Evolutionary conservation across 1,140 invertebrate species (phyloP), one percentile per base, ranked within the genome.

Genomic region (Macrobrachium nipponense): DNA sequence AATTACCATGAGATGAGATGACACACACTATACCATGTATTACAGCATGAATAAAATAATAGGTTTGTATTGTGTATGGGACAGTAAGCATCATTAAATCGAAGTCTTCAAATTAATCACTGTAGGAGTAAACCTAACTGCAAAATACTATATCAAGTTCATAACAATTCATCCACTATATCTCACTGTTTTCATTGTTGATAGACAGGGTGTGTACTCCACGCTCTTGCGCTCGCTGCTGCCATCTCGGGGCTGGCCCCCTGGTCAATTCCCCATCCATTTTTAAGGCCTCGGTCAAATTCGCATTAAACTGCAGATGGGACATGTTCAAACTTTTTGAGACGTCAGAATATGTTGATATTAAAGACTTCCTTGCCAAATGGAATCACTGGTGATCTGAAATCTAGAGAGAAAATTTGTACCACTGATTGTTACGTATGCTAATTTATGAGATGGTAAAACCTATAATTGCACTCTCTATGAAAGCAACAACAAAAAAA

Each of bases 191-290:
- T 36, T 87, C 86, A 66, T 78, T 82, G 27, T 58, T 82, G 23
- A 87, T 75, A 20, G 62, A 62, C n/a, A 89, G 82, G 7, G 44
- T 20, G 10, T 75, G 44, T 27, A 89, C 61, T 8, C 88, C 88
- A n/a, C 85, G 86, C 27, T 89, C 88, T 66, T 79, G 79, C 4
- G 88, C 88, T 64, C 87, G 87, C 27, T 82, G 66, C 62, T 89
- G 88, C 88, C 88, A 89, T n/a, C 88, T 60, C 1, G 82, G 75
- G 20, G 43, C 14, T n/a, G 82, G 82, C 5, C 61, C 82, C 17
- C 76, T 60, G 20, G 59, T 27, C 64, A 85, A 43, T 15, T 85
- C 82, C 4, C 82, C 82, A 15, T 85, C 82, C 82, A 85, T 85
- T 76, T 66, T 85, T 27, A 85, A 20, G 0, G 82, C 82, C 43